These are phyloP conservation scores for Heptranchias perlo DNA, from an alignment of 2,113 vertebrate species.

Conservation along the genomic window DNA sequence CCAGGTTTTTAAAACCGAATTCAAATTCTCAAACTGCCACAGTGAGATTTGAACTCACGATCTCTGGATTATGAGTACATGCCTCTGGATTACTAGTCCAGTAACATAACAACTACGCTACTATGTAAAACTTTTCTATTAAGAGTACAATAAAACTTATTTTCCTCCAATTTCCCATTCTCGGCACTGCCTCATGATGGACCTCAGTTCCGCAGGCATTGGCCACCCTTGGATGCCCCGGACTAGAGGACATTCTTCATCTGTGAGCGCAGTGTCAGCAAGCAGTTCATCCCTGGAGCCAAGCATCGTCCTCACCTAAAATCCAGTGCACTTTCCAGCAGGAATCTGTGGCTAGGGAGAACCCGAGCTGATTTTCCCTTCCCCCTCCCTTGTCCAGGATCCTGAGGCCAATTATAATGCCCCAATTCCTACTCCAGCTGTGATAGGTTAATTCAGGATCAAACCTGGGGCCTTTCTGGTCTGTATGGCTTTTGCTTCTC, in stretches of 20 bases:
- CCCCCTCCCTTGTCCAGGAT: not conserved
- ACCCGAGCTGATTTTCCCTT: not conserved
- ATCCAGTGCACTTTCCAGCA: not conserved
- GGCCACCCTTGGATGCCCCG: not conserved
- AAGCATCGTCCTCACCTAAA: not conserved
- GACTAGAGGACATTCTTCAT: not conserved
- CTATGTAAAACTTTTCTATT: not conserved
- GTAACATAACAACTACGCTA: not conserved
- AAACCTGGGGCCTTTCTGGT: not conserved
- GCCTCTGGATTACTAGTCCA: not conserved
- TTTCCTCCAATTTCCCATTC: not conserved
- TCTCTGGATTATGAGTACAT: not conserved
- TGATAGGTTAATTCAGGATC: not conserved
- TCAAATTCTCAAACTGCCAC: not conserved
- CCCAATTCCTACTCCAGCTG: not conserved
- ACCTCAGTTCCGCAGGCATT: not conserved
- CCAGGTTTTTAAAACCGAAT: not conserved
- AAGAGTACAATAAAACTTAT: not conserved
- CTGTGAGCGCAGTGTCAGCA: not conserved
- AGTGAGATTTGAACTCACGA: not conserved
- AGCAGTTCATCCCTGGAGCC: not conserved
- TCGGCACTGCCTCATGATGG: not conserved
- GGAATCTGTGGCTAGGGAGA: not conserved
- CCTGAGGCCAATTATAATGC: not conserved
- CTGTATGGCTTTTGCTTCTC: not conserved